Evolutionary conservation across 1,140 invertebrate genomes (phyloP).

Genomic region (Phenacoccus solenopsis): DNA sequence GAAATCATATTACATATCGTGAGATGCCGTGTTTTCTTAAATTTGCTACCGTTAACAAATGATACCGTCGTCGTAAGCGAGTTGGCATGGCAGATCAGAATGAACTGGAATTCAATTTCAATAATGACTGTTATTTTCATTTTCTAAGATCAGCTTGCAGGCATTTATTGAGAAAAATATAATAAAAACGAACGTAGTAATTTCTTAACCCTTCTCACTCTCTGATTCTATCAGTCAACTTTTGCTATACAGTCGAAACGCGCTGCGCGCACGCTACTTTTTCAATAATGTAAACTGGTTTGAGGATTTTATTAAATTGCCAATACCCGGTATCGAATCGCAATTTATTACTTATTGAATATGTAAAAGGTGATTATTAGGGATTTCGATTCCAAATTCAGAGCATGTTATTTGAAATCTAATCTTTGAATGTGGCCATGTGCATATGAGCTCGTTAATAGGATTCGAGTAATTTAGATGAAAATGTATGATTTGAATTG

Average conservation of each 20-base stretch:
- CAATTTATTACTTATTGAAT: background rate
- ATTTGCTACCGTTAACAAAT: conserved; percentile 13
- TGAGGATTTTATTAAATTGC: background rate
- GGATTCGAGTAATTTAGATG: too few species aligned
- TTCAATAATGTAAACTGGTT: background rate
- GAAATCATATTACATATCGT: background rate
- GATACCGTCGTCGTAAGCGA: background rate
- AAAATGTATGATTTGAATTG: too few species aligned
- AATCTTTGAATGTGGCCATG: too few species aligned
- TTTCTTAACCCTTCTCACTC: background rate
- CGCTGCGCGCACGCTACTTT: background rate
- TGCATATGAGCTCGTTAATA: too few species aligned
- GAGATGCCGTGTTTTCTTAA: background rate
- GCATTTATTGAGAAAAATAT: conserved; percentile 5
- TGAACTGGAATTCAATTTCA: conserved; percentile 15
- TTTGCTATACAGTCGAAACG: background rate
- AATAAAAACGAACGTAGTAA: background rate
- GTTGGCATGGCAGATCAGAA: background rate
- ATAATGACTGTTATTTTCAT: conserved; percentile 17
- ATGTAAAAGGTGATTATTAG: background rate
- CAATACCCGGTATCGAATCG: background rate
- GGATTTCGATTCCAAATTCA: too few species aligned
- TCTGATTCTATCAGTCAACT: background rate
- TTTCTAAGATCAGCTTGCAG: background rate
- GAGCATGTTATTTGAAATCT: too few species aligned